These are phyloP conservation scores for Apodemus agrarius DNA, from an alignment of 2,797 vertebrate species.

Conservation along the genomic window DNA sequence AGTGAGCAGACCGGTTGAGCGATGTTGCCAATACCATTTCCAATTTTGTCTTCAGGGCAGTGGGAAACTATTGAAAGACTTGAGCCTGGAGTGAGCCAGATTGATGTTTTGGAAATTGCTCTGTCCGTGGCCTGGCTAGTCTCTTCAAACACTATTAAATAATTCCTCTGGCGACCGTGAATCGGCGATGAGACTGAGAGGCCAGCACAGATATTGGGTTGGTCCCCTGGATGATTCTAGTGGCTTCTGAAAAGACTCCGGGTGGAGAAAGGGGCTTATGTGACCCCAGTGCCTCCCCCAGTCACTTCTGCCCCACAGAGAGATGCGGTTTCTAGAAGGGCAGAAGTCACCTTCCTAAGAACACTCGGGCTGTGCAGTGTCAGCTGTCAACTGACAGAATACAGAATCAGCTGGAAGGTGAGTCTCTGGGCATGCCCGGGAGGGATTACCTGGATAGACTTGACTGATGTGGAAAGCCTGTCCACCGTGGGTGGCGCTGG, in stretches of 20 bases:
- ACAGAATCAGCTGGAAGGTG: background rate
- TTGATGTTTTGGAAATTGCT: background rate
- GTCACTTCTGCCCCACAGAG: background rate
- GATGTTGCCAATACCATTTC: no score
- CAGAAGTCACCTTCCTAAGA: background rate
- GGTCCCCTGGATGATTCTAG: no score
- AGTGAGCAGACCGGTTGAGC: background rate
- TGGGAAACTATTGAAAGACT: background rate
- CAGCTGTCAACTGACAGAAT: background rate
- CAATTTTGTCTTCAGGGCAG: background rate
- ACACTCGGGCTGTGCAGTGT: no score
- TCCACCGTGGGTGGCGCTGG: background rate
- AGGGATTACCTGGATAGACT: background rate
- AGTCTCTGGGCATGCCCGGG: background rate
- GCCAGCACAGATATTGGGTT: no score
- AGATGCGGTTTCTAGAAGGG: background rate
- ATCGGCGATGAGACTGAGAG: background rate
- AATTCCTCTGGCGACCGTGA: background rate
- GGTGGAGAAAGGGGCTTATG: background rate
- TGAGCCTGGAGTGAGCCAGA: background rate
- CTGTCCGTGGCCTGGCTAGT: background rate
- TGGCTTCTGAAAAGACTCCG: background rate
- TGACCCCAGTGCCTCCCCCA: background rate
- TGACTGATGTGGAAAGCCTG: background rate
- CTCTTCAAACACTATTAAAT: background rate